Conservation (phyloP, 2,888 invertebrate species). For the Chouioia cunea region DNA sequence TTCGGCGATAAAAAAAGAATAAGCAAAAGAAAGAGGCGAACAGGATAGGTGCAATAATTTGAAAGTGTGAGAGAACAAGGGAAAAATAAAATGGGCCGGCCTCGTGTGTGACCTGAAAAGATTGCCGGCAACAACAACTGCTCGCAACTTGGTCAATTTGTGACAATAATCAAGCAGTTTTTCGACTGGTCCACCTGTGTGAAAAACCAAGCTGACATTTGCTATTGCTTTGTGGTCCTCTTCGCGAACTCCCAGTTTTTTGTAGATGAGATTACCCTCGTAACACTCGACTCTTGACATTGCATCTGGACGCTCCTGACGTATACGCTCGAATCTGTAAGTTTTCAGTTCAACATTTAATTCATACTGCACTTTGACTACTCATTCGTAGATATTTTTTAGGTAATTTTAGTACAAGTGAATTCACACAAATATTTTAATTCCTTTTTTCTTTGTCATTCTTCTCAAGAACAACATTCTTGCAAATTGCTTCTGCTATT, state of each 20-base stretch:
- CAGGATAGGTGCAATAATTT: too few species aligned
- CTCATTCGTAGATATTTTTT: too few species aligned
- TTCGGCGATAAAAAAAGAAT: not conserved
- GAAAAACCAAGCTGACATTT: conserved; percentile 56
- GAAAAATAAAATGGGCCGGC: too few species aligned
- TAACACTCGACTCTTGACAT: conserved; percentile 52
- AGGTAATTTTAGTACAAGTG: too few species aligned
- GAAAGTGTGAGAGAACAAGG: too few species aligned
- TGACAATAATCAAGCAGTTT: conserved; percentile 53
- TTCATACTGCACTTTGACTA: too few species aligned
- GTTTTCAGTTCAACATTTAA: too few species aligned
- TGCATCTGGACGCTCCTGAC: conserved; percentile 54
- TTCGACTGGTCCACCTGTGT: conserved; percentile 56
- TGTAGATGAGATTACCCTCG: conserved; percentile 59
- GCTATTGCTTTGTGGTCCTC: conserved; percentile 46
- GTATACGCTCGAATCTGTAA: conserved; percentile 58
- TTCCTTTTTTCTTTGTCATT: conserved; percentile 5
- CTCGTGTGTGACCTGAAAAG: conserved; percentile 49
- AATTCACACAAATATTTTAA: not conserved
- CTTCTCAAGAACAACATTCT: not conserved
- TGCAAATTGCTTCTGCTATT: not conserved
- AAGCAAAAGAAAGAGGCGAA: not conserved
- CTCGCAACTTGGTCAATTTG: conserved; percentile 52
- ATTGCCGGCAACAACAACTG: conserved; percentile 47
- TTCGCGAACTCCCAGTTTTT: conserved; percentile 49